These are phyloP conservation scores for Armadillidium nasatum DNA, from an alignment of 1,140 invertebrate genomes.

Conservation along the genomic window DNA sequence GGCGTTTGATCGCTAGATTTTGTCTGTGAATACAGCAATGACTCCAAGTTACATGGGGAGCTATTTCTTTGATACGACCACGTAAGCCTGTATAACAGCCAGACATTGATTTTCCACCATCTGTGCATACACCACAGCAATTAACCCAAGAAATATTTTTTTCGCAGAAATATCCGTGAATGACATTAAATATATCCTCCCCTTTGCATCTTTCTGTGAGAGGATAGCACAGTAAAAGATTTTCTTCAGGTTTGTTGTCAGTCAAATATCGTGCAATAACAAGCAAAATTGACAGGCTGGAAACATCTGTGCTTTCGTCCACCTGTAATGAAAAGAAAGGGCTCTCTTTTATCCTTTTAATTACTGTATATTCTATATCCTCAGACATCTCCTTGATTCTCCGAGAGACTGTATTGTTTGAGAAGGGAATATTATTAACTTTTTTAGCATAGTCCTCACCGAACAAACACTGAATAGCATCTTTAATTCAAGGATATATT, in stretches of 20 bases:
- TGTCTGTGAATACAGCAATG: background rate
- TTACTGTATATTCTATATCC: background rate
- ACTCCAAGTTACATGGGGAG: background rate
- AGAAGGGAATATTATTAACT: background rate
- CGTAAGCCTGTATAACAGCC: background rate
- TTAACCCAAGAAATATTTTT: background rate
- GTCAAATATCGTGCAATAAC: background rate
- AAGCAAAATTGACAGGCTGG: background rate
- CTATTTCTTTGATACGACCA: background rate
- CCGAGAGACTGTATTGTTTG: background rate
- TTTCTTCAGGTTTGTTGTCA: background rate
- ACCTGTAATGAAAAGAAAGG: background rate
- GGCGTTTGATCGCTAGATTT: background rate
- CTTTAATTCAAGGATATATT: background rate
- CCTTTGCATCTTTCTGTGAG: background rate
- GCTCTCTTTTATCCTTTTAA: background rate
- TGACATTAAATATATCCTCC: background rate
- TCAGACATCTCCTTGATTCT: background rate
- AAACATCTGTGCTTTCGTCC: background rate
- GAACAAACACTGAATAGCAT: background rate
- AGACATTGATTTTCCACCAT: background rate
- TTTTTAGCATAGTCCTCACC: background rate
- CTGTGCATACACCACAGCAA: background rate
- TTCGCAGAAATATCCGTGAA: background rate
- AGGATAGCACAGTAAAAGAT: background rate